A percentile compares a stretch with the other conserved stretches of the same genome.
Evolutionary conservation across 1,140 invertebrate species (phyloP).

Genomic region (Tetragnatha versicolor): DNA sequence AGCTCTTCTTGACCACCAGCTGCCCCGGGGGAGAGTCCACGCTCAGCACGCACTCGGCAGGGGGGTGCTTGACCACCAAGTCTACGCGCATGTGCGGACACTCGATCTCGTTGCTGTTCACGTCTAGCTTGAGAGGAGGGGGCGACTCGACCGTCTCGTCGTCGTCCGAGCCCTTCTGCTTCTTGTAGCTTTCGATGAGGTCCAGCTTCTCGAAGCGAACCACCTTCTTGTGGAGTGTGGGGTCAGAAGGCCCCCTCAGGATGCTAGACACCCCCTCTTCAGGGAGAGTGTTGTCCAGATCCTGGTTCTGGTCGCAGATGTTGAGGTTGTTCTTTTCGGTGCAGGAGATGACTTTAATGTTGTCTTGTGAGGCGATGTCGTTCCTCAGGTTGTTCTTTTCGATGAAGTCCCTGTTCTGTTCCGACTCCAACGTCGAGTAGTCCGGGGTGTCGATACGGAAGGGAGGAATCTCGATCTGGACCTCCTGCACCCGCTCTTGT

Average conservation of each 20-base stretch:
- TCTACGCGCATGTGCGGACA: background rate
- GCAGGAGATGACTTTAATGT: background rate
- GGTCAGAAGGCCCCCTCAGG: background rate
- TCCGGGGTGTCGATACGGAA: slow-evolving; percentile 42
- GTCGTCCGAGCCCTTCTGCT: slow-evolving; percentile 12
- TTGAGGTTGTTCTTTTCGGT: background rate
- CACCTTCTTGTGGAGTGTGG: slow-evolving; percentile 8
- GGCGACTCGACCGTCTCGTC: slow-evolving; percentile 23
- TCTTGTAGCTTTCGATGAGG: slow-evolving; percentile 36
- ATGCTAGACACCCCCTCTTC: slow-evolving; percentile 14
- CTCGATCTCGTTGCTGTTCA: slow-evolving; percentile 38
- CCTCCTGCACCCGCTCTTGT: slow-evolving; percentile 7
- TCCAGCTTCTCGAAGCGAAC: slow-evolving; percentile 37
- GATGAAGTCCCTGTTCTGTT: background rate
- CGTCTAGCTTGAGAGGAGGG: background rate
- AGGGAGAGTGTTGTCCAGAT: background rate
- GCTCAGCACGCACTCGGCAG: background rate
- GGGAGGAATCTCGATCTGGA: slow-evolving; percentile 4
- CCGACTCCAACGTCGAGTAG: slow-evolving; percentile 34
- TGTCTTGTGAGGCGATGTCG: background rate
- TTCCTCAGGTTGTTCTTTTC: background rate
- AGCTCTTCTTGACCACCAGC: slow-evolving; percentile 38
- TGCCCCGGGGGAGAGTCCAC: background rate
- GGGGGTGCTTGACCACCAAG: slow-evolving; percentile 5
- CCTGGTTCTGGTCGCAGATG: background rate